These are phyloP conservation scores for Alviniconcha strummeri DNA, from an alignment of 2,888 invertebrate genomes.

Conservation along the genomic window DNA sequence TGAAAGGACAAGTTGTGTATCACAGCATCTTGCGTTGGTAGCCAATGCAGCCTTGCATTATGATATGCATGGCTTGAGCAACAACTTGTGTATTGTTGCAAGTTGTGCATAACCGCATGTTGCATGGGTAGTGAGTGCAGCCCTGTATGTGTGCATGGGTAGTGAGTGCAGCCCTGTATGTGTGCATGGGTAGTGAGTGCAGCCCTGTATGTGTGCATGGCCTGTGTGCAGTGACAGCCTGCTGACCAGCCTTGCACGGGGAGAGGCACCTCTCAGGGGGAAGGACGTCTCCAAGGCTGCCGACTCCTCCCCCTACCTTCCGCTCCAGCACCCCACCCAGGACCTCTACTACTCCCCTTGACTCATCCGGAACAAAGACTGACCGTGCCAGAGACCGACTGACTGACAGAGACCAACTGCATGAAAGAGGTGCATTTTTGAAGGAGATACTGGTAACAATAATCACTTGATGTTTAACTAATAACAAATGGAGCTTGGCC, in stretches of 20 bases:
- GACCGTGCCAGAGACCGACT: not conserved
- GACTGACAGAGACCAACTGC: not conserved
- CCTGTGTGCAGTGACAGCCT: constrained; percentile 25
- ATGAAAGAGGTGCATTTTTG: not conserved
- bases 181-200: not conserved
- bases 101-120: too few species aligned
- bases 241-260: constrained; percentile 9
- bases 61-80: too few species aligned
- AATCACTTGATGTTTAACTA: too few species aligned
- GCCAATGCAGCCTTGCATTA: too few species aligned
- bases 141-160: not conserved
- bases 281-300: not conserved
- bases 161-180: too few species aligned
- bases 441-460: constrained; percentile 1
- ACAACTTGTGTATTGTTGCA: too few species aligned
- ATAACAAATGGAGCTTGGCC: too few species aligned
- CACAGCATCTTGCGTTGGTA: too few species aligned
- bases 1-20: too few species aligned
- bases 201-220: not conserved
- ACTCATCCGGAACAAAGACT: not conserved
- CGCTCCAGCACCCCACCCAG: constrained; percentile 23
- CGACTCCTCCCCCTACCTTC: constrained; percentile 23
- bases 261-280: not conserved
- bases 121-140: too few species aligned
- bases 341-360: constrained; percentile 23